Base-by-base conservation (phyloP, 2,888 invertebrate species). In the Trichacis sp. region DNA sequence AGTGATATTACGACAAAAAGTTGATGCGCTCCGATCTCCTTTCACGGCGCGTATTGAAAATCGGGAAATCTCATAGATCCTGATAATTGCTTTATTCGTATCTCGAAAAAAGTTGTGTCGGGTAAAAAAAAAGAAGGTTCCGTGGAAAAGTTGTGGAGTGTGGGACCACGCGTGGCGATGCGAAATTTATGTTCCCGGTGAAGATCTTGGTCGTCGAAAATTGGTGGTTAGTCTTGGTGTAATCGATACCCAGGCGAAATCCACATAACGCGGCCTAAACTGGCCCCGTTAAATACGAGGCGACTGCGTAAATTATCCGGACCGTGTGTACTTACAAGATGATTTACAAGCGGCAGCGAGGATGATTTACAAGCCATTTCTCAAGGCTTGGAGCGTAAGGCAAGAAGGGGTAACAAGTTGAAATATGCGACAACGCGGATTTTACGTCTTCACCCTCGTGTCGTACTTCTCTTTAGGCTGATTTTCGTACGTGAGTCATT, bases 231-330 rank as follows among this genome's bases (percentile, higher is more conserved):
- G 52, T 53, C 19, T 33, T 50, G 17, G 12, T 36, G 38, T 50
- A 18, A 51, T 56, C 24, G 51, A 50, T n/a, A 49, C 33, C 17
- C 20, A 47, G 50, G 36, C 30, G 29, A 51, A 50, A 49, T 48
- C 19, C 49, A 30, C 45, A 52, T 50, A 30, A 33, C 33, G n/a
- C 9, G 53, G 17, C 48, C 63, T 56, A 59, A 65, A 65, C 64
- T 58, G 47, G 30, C 56, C 53, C 71, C 51, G 66, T 58, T 63
- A 62, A 63, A 65, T 65, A 68, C 55, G 68, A 65, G 68, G 73
- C 73, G 75, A 75, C 79, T 83, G 81, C 79, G 82, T 83, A 83
- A 83, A 83, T 83, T 83, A 83, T 83, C 80, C 71, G 71, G 61
- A 70, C 74, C 77, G 80, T 82, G 82, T 83, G 82, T 83, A 83